Evolutionary conservation across 30 jellyfish, hydroid and myxozoan species (phyloP).

Genomic region (Hydractinia symbiolongicarpus): DNA sequence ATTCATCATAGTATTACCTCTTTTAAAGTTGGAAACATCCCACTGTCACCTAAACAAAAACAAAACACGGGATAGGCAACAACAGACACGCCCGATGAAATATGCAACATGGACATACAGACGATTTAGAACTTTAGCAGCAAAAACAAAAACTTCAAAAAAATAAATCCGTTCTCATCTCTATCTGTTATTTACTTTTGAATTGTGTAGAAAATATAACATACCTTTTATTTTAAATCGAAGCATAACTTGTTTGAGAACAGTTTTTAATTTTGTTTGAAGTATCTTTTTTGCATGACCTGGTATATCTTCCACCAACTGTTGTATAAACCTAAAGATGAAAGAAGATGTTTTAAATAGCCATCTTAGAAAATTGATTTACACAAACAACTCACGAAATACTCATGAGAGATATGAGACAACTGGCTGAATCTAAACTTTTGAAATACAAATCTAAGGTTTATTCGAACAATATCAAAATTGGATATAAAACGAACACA

Average conservation of each 20-base stretch:
- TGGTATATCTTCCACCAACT: constrained; percentile 43
- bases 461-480: too few relatives aligned
- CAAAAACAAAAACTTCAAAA: too few relatives aligned
- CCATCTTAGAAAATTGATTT: neutral
- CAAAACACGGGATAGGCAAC: neutral
- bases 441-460: too few relatives aligned
- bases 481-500: too few relatives aligned
- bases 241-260: constrained; percentile 36
- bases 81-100: neutral
- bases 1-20: constrained; percentile 33
- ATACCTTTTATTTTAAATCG: constrained; percentile 41
- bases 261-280: constrained; percentile 35
- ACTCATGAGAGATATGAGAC: too few relatives aligned
- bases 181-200: neutral
- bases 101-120: too few relatives aligned
- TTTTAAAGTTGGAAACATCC: constrained; percentile 51
- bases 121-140: too few relatives aligned
- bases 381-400: too few relatives aligned
- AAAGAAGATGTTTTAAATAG: neutral
- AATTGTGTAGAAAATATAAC: neutral
- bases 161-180: neutral
- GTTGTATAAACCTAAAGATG: constrained; percentile 38
- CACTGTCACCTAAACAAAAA: constrained; percentile 36
- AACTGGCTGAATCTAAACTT: too few relatives aligned
- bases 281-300: constrained; percentile 38